Evolutionary conservation across 2,113 vertebrate genomes (phyloP), one percentile per base, ranked within the genome.

Genomic region (Carassius auratus): DNA sequence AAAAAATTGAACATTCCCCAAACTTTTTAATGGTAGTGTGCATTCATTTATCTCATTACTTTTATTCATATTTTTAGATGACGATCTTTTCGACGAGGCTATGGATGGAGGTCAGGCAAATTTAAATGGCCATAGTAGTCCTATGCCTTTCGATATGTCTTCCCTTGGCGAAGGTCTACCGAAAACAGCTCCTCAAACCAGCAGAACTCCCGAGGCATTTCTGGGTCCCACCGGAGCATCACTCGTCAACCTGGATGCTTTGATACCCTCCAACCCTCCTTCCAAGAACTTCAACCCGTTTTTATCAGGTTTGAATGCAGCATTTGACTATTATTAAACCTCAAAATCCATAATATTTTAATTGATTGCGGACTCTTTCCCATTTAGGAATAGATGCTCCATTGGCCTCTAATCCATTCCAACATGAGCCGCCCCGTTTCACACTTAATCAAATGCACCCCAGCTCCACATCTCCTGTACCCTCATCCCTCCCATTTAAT

Each of bases 361-460:
- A 74, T 13, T 69, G 79, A 76, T 75, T 8, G 79, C 10, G 74
- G 3, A 36, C 66, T 69, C 36, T 33, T 64, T 84, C 75, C 38
- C 21, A 74, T 38, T 30, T 84, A 99, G 98, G 95, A 80, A 88
- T 95, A 62, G 95, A 92, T 85, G 92, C 95, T 4, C 95, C 97
- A 0, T 94, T 96, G 19, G 79, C 95, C 87, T 94, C 90, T 89
- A 99, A 99, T 92, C 98, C 97, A 17, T 99, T 98, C 90, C 96
- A 96, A 85, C 71, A 90, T 0, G 97, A 99, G 74, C 95, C 93
- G 84, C 91, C 94, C 55, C 96, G 95, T 81, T 95, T 95, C 6
- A 96, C 96, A n/a, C 93, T 98, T 86, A 97, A 97, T 90, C 95
- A 97, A 93, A 94, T 98, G 95, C 94, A 95, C 86, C 93, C 95